Evolutionary conservation across 1,140 invertebrate species (phyloP), one percentile per base, ranked within the genome.

Genomic region (Meloidogyne exigua): DNA sequence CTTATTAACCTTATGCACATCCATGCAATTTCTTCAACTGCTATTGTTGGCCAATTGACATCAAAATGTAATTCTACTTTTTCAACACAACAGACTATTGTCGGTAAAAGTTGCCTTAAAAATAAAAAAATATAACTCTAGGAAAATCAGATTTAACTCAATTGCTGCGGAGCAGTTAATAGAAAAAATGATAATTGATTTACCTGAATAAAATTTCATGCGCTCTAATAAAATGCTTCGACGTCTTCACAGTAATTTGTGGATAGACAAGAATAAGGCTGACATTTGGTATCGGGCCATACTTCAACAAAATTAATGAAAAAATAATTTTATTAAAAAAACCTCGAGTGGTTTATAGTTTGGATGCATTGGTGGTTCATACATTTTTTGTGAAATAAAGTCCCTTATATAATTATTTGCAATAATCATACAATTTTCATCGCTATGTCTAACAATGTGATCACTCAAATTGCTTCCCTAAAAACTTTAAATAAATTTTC

Each of bases 61-160:
- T 83, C 68, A n/a, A 83, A 63, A n/a, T 66, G 49, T 21, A 81
- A 69, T 42, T 81, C 80, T n/a, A 81, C 69, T 66, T 83, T 81
- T 49, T 81, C 80, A 9, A 83, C 80, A 76, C 76, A 79, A 18
- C 62, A 44, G n/a, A 79, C 78, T 4, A 65, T 70, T 26, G 42
- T 23, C 7, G 80, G 80, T 25, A 81, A 49, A 0, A 81, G 67
- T 32, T 81, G 82, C 28, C 80, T 83, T 42, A 68, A 81, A 49
- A 64, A 74, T n/a, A 26, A 77, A 18, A 63, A 28, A 32, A 25
- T 21, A 32, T 57, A 26, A 28, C 5, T 32, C n/a, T 32, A 32
- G 28, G 7, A 32, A 32, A 32, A 32, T 32, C 62, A 3, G 5
- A 25, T 3, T 2, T 64, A 64, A 2, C n/a, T n/a, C n/a, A 64